Evolutionary conservation across 30 jellyfish, hydroid and myxozoan genomes (phyloP).

Genomic region (Catostylus mosaicus): DNA sequence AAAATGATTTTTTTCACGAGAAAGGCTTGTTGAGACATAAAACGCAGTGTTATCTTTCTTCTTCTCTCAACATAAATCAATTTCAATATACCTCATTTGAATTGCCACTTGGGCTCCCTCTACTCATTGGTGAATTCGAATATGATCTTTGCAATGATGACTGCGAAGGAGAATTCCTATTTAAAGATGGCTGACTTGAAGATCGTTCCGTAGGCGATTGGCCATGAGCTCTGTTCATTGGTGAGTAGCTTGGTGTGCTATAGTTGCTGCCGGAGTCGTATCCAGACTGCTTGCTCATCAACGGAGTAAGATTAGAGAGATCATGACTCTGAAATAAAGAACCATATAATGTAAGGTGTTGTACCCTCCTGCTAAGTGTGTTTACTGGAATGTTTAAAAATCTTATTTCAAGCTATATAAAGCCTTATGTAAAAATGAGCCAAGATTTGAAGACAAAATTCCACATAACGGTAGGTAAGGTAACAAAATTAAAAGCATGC

Average conservation of each 20-base stretch:
- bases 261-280: constrained; percentile 17
- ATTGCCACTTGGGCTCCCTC: constrained; percentile 11
- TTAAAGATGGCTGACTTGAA: not conserved
- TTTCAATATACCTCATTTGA: constrained; percentile 16
- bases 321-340: constrained; percentile 39
- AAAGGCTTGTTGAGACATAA: too few species aligned
- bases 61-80: too few species aligned
- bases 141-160: not conserved
- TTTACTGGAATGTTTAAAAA: too few species aligned
- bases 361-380: too few species aligned
- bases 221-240: not conserved
- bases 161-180: not conserved
- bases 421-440: too few species aligned
- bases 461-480: too few species aligned
- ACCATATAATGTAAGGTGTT: not conserved
- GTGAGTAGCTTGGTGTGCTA: constrained; percentile 7
- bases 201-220: not conserved
- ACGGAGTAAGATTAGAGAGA: constrained; percentile 51
- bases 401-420: too few species aligned
- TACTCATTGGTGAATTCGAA: constrained; percentile 2
- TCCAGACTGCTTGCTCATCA: constrained; percentile 34
- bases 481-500: too few species aligned
- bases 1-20: too few species aligned
- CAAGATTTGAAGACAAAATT: too few species aligned
- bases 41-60: too few species aligned